phyloP scores from a whole-genome alignment of 2,888 invertebrate species.

The Apotomis betuletana region DNA sequence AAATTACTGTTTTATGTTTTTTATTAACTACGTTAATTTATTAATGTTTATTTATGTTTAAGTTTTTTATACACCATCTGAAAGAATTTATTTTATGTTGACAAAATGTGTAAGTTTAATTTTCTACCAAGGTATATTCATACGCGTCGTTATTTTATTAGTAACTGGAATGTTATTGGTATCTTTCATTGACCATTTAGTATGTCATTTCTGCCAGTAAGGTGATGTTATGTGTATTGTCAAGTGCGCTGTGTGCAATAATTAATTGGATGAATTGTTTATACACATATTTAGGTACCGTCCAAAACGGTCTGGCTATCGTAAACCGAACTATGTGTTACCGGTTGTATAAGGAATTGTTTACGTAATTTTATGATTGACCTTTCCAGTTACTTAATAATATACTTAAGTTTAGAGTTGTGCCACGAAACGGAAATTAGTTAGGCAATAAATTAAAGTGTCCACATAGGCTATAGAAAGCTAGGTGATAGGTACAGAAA shows the following conservation, averaged over 20 bases:
- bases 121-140: neutral
- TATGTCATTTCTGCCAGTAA: no score
- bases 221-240: no score
- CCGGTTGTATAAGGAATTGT: no score
- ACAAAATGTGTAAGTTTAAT: slow-evolving; percentile 8
- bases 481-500: slow-evolving; percentile 10
- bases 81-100: slow-evolving; percentile 31
- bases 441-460: slow-evolving; percentile 21
- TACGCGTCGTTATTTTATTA: no score
- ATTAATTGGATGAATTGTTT: no score
- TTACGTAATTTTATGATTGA: no score
- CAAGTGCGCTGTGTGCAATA: no score
- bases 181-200: no score
- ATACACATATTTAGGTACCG: no score
- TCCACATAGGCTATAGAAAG: slow-evolving; percentile 17
- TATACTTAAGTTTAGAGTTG: slow-evolving; percentile 3
- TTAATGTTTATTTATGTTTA: neutral
- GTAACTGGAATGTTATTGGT: no score
- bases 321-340: no score
- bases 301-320: no score
- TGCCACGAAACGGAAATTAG: slow-evolving; percentile 12
- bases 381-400: neutral
- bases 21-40: neutral
- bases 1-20: neutral
- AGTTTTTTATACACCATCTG: slow-evolving; percentile 1